Conservation (phyloP, 2,797 vertebrate species). For the Iguana delicatissima region DNA sequence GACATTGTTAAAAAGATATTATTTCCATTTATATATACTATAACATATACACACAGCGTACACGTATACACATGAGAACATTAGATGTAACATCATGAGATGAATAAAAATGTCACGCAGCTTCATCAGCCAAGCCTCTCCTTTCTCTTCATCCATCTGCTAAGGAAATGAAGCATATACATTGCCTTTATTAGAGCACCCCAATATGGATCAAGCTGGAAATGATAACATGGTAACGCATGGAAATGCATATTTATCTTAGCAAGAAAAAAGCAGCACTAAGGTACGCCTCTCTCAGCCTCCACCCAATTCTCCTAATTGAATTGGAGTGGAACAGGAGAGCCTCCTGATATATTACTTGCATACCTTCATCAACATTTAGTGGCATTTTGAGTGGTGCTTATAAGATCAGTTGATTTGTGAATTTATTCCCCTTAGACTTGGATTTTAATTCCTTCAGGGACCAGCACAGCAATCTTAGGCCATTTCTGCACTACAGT, state of each 20-base stretch:
- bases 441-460: too few relatives aligned
- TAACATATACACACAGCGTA: not conserved
- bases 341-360: not conserved
- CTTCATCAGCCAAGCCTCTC: conserved; percentile 2
- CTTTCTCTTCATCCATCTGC: not conserved
- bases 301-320: not conserved
- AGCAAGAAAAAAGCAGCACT: too few relatives aligned
- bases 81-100: not conserved
- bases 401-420: too few relatives aligned
- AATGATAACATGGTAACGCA: not conserved
- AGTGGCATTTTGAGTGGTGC: not conserved
- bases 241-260: too few relatives aligned
- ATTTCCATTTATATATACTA: conserved; percentile 13
- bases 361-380: not conserved
- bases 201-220: not conserved
- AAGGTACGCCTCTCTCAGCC: too few relatives aligned
- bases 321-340: not conserved
- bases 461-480: too few relatives aligned
- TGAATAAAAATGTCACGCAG: conserved; percentile 14
- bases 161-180: not conserved
- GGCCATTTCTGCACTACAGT: too few relatives aligned
- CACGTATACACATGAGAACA: not conserved
- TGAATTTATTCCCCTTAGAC: too few relatives aligned
- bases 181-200: not conserved
- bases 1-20: conserved; percentile 22